A percentile compares a stretch with the other conserved stretches of the same genome.
These are phyloP conservation scores for Sander vitreus DNA, from an alignment of 2,113 vertebrate species.

Conservation along the genomic window DNA sequence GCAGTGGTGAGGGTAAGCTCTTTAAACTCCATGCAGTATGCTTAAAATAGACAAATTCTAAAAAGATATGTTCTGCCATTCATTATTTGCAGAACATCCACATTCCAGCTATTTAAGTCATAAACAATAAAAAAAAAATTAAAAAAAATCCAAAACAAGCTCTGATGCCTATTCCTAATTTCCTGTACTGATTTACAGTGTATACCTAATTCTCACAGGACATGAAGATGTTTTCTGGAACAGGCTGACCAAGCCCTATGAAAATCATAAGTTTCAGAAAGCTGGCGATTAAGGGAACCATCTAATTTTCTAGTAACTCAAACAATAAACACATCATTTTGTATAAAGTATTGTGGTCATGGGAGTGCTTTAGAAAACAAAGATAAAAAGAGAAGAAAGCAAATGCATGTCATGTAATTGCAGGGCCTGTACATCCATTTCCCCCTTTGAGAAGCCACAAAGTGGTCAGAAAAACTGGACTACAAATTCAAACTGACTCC, in stretches of 20 bases:
- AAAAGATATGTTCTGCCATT: neutral
- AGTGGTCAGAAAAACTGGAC: slow-evolving; percentile 24
- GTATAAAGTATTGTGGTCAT: slow-evolving; percentile 38
- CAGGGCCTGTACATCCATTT: slow-evolving; percentile 44
- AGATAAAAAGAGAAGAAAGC: slow-evolving; percentile 42
- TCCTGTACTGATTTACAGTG: slow-evolving; percentile 1
- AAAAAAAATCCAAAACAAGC: neutral
- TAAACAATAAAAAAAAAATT: neutral
- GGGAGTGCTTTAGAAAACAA: slow-evolving; percentile 45
- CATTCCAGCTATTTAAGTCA: neutral
- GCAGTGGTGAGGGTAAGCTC: neutral
- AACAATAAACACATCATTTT: slow-evolving; percentile 67
- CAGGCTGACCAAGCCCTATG: slow-evolving; percentile 48
- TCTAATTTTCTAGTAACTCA: slow-evolving; percentile 53
- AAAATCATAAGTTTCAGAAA: slow-evolving; percentile 27
- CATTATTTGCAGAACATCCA: neutral
- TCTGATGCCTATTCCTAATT: neutral
- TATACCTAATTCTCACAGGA: neutral
- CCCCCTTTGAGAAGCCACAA: slow-evolving; percentile 34
- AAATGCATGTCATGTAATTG: slow-evolving; percentile 73
- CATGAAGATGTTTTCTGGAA: slow-evolving; percentile 44
- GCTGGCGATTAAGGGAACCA: slow-evolving; percentile 27
- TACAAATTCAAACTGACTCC: slow-evolving; percentile 24
- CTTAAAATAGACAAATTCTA: neutral
- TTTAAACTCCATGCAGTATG: neutral